Percentiles rank a stretch among this genome's conserved stretches.
Evolutionary conservation across 1,140 invertebrate species (phyloP).

Genomic region (Trissolcus basalis): DNA sequence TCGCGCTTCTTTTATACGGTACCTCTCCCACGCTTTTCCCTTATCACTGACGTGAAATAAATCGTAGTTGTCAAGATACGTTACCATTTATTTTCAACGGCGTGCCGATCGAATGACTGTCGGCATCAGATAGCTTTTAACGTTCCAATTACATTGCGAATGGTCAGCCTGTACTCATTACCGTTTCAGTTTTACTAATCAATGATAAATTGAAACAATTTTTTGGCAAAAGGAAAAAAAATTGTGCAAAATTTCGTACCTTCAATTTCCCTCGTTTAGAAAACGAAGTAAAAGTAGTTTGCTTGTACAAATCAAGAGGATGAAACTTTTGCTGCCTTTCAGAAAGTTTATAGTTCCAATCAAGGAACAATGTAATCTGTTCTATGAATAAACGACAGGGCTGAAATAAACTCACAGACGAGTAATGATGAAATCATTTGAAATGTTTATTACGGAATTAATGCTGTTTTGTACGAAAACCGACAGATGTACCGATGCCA

Average conservation of each 20-base stretch:
- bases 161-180: constrained; percentile 24
- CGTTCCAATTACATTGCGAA: constrained; percentile 31
- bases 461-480: constrained; percentile 31
- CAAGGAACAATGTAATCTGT: too few species aligned
- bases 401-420: not conserved
- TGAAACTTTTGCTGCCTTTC: too few species aligned
- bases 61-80: constrained; percentile 24
- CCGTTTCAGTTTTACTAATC: constrained; percentile 2
- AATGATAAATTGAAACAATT: constrained; percentile 17
- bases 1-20: constrained; percentile 39
- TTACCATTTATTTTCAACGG: constrained; percentile 36
- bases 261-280: too few species aligned
- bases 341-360: too few species aligned
- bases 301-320: too few species aligned
- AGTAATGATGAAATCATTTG: constrained; percentile 12
- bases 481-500: constrained; percentile 22
- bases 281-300: too few species aligned
- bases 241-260: too few species aligned
- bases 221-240: too few species aligned
- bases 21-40: constrained; percentile 11
- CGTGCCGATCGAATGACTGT: constrained; percentile 36
- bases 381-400: not conserved
- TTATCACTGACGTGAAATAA: constrained; percentile 44
- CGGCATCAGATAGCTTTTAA: constrained; percentile 36
- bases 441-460: constrained; percentile 23